phyloP scores from a whole-genome alignment of 2,797 vertebrate species.

The Hippoglossus hippoglossus region DNA sequence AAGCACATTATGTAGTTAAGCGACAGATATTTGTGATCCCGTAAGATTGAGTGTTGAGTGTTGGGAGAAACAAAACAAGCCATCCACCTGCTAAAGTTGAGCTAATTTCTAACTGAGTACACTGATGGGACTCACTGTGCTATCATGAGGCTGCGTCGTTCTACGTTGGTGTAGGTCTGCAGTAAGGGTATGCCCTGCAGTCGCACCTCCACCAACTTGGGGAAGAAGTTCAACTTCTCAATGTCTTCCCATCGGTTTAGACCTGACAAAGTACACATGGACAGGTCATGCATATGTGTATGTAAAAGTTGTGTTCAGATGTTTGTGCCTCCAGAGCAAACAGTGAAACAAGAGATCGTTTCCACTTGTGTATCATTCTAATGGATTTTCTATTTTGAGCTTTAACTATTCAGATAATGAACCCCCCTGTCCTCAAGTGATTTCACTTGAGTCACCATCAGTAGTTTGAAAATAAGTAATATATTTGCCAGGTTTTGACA shows the following conservation, averaged over 20 bases:
- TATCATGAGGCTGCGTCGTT: conserved; percentile 94
- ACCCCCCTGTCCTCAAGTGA: too few relatives aligned
- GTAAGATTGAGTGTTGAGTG: too few relatives aligned
- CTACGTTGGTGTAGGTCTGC: conserved; percentile 92
- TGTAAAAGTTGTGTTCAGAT: too few relatives aligned
- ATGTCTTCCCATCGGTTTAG: conserved; percentile 96
- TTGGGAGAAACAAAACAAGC: too few relatives aligned
- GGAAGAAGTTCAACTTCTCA: conserved; percentile 95
- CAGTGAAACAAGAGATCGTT: too few relatives aligned
- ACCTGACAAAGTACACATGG: conserved; percentile 79
- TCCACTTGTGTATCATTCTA: too few relatives aligned
- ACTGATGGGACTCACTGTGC: conserved; percentile 83
- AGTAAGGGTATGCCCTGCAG: conserved; percentile 95
- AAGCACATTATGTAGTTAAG: background rate
- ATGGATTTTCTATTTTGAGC: too few relatives aligned
- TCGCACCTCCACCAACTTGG: conserved; percentile 95
- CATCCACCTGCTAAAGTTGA: background rate
- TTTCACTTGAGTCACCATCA: too few relatives aligned
- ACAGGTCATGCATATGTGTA: background rate
- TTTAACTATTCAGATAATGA: too few relatives aligned
- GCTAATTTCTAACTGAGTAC: background rate
- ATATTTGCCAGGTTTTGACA: too few relatives aligned
- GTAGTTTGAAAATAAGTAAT: too few relatives aligned
- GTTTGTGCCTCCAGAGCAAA: too few relatives aligned
- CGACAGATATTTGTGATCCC: background rate